These are phyloP conservation scores for Trididemnum clinides DNA, from an alignment of 23 tunicate genomes.

Conservation along the genomic window DNA sequence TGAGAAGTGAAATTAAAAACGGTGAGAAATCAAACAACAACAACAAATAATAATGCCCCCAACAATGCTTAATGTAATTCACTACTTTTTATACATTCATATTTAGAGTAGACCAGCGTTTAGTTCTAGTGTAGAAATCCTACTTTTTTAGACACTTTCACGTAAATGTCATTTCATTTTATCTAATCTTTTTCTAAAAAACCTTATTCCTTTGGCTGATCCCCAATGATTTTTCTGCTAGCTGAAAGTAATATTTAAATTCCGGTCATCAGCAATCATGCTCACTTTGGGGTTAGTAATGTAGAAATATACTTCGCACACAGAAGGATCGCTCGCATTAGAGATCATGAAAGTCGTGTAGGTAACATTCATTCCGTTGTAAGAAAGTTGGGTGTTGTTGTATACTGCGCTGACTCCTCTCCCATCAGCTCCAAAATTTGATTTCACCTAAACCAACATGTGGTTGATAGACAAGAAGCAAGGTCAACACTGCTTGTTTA, in stretches of 20 bases:
- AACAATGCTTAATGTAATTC: no score
- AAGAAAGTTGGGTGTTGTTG: neutral
- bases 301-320: slow-evolving; percentile 54
- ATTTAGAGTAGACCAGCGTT: no score
- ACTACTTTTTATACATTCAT: no score
- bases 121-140: no score
- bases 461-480: neutral
- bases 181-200: neutral
- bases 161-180: no score
- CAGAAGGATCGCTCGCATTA: slow-evolving; percentile 41
- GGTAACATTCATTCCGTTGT: neutral
- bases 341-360: slow-evolving; percentile 34
- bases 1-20: no score
- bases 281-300: neutral
- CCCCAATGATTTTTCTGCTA: neutral
- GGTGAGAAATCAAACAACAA: no score
- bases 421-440: slow-evolving; percentile 58
- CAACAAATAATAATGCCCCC: no score
- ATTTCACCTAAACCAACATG: slow-evolving; percentile 8
- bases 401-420: neutral
- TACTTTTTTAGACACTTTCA: no score
- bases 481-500: neutral
- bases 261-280: neutral
- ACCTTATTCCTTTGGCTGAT: neutral
- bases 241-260: neutral